Evolutionary conservation across 2,113 vertebrate genomes (phyloP).

Genomic region (Mormyrus lacerda): DNA sequence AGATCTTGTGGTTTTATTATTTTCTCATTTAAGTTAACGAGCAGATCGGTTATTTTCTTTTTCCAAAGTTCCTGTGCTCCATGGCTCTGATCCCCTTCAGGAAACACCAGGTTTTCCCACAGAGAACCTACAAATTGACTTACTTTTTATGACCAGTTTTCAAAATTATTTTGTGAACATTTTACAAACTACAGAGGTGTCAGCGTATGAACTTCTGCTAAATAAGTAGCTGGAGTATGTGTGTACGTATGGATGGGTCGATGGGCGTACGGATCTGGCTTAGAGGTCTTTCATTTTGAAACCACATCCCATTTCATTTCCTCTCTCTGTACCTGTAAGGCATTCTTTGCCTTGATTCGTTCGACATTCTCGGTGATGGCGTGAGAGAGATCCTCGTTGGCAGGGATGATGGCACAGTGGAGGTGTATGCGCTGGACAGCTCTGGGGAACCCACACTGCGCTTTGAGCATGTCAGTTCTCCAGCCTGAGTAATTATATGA

Average conservation of each 20-base stretch:
- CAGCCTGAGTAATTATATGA: neutral
- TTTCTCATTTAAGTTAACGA: neutral
- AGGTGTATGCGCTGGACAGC: conserved; percentile 77
- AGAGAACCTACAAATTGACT: neutral
- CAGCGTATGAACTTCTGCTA: neutral
- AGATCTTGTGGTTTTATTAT: neutral
- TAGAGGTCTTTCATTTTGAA: neutral
- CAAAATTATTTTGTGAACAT: neutral
- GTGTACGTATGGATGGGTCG: neutral
- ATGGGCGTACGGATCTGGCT: neutral
- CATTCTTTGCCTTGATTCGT: conserved; percentile 84
- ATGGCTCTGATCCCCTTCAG: neutral
- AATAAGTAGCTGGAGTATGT: neutral
- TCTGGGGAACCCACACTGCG: conserved; percentile 69
- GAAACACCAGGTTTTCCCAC: neutral
- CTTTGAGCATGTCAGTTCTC: conserved; percentile 73
- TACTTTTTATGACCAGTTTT: neutral
- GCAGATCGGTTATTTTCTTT: neutral
- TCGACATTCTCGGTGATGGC: conserved; percentile 88
- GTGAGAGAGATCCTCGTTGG: conserved; percentile 88
- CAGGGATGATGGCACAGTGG: conserved; percentile 84
- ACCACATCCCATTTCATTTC: neutral
- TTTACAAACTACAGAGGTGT: neutral
- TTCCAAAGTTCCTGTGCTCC: neutral
- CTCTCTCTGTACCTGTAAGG: conserved; percentile 52